These are phyloP conservation scores for Collichthys lucidus DNA, from an alignment of 2,113 vertebrate genomes.

Conservation along the genomic window DNA sequence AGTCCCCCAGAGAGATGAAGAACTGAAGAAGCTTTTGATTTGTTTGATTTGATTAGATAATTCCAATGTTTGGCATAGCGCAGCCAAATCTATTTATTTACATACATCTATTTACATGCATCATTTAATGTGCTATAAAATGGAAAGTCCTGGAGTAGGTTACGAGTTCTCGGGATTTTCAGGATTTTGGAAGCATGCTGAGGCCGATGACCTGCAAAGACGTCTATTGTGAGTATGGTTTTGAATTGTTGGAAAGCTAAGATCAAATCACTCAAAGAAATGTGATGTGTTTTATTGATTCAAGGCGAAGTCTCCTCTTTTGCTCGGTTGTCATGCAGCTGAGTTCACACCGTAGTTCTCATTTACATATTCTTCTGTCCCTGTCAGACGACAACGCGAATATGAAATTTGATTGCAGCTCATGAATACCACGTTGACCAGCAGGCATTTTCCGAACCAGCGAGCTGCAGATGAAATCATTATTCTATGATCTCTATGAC, in stretches of 20 bases:
- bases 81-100: background rate
- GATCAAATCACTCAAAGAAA: too few relatives aligned
- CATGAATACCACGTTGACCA: background rate
- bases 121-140: accelerated
- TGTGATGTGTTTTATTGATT: background rate
- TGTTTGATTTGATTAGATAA: background rate
- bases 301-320: background rate
- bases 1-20: too few relatives aligned
- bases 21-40: background rate
- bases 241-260: background rate
- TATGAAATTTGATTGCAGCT: background rate
- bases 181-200: background rate
- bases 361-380: background rate
- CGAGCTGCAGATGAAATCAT: background rate
- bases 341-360: background rate
- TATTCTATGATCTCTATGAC: background rate
- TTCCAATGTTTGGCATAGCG: background rate
- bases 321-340: background rate
- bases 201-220: background rate
- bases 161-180: background rate
- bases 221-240: constrained; percentile 5
- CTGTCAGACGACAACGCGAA: background rate
- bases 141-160: too few relatives aligned
- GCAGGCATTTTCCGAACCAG: background rate
- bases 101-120: background rate